phyloP scores from a whole-genome alignment of 1,140 invertebrate species.

The Chironomus striatipennis region DNA sequence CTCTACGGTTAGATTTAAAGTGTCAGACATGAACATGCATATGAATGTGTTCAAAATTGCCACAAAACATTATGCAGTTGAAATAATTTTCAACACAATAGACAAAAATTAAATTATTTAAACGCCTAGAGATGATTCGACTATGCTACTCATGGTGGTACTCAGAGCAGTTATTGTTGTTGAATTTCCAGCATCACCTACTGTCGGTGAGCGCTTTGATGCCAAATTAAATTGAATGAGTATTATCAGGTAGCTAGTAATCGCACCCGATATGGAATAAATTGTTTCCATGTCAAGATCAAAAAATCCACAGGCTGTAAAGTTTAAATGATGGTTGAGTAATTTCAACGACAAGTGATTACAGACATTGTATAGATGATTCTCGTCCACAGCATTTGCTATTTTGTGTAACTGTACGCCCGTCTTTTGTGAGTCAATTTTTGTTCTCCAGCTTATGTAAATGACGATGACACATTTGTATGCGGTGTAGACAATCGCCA shows the following conservation, averaged over 20 bases:
- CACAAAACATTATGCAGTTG: neutral
- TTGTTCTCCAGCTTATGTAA: constrained; percentile 39
- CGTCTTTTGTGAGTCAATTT: constrained; percentile 37
- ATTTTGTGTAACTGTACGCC: constrained; percentile 39
- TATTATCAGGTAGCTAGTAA: constrained; percentile 39
- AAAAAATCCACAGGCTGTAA: constrained; percentile 39
- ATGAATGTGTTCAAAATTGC: neutral
- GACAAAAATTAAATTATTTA: constrained; percentile 3
- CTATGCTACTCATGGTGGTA: neutral
- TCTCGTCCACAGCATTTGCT: constrained; percentile 37
- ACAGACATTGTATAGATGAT: constrained; percentile 37
- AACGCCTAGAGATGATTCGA: neutral
- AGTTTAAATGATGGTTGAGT: constrained; percentile 38
- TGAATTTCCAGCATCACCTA: neutral
- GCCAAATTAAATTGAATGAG: constrained; percentile 40
- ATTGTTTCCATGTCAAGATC: constrained; percentile 39
- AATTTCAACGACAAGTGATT: constrained; percentile 39
- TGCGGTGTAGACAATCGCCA: constrained; percentile 35
- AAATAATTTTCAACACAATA: neutral
- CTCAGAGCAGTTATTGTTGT: neutral
- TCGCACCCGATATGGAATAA: constrained; percentile 38
- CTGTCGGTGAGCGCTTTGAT: constrained; percentile 33
- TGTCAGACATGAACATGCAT: neutral
- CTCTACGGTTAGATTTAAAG: neutral
- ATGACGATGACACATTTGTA: constrained; percentile 39